Base-by-base conservation (phyloP, 2,113 vertebrate genomes). In the Actenoides lindsayi region DNA sequence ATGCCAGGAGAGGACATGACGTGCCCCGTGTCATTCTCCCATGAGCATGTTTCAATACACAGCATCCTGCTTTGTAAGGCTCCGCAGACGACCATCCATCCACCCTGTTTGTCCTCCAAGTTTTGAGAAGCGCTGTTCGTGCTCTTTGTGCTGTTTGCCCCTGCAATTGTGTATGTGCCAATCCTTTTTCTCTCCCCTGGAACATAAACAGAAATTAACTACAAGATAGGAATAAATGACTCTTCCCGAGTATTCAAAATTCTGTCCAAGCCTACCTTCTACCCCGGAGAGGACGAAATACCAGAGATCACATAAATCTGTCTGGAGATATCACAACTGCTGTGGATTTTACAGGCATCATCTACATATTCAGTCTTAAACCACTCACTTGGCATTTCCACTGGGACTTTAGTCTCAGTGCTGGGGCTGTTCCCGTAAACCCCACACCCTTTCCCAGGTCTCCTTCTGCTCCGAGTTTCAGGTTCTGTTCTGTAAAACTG, bases 41-140 rank as follows among this genome's bases (percentile, higher is more conserved):
- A 12, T 3, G 28, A 3, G 28, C 23, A 1, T 0, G 4, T 14
- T 11, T 13, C 63, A 1, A 2, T 2, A 3, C 51, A 1, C 39
- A 11, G 27, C 70, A 8, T 16, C 59, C 73, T 7, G 44, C 69
- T 4, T 2, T 2, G 6, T 0, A 2, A 42, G n/a, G 46, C 69
- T 78, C 46, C 18, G 68, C 53, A 19, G n/a, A 23, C 13, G 7
- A 10, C 25, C 83, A 13, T 27, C 76, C 83, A 13, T 27, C 76
- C 64, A 24, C 7, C 64, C 50, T 13, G 3, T 9, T 19, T 2
- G 0, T 21, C 53, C 85, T 64, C 37, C 0, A 6, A 41, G 37
- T 10, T 13, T 6, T 2, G 6, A 35, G 86, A 5, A 6, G 24
- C 2, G 86, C 76, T 4, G 3, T 14, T 54, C 27, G 41, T 7